Percentiles rank a stretch among this genome's conserved stretches.
These are phyloP conservation scores for Cancer borealis DNA, from an alignment of 2,888 invertebrate species.

Conservation along the genomic window DNA sequence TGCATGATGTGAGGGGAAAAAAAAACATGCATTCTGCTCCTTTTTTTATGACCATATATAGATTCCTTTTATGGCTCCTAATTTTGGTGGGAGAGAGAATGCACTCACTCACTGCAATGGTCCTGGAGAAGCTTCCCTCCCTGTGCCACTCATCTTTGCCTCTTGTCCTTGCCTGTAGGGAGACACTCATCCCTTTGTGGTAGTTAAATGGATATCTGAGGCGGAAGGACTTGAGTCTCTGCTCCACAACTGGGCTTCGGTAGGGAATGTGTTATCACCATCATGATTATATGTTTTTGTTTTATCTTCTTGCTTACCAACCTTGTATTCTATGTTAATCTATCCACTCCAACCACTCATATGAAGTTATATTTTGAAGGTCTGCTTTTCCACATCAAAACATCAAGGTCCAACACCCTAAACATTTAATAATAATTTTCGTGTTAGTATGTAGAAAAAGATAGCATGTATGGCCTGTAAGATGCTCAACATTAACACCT, in stretches of 20 bases:
- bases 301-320: not conserved
- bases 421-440: not conserved
- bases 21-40: not conserved
- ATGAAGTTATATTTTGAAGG: not conserved
- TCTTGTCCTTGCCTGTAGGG: constrained; percentile 41
- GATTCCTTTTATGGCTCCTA: not conserved
- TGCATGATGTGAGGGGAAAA: not conserved
- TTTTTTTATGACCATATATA: not conserved
- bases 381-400: not conserved
- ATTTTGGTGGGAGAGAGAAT: not conserved
- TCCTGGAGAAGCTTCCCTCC: not conserved
- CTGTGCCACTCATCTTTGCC: not conserved
- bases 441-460: too few species aligned
- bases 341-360: not conserved
- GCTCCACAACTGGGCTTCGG: not conserved
- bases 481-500: too few species aligned
- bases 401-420: not conserved
- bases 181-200: constrained; percentile 41
- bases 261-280: not conserved
- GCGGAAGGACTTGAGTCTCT: not conserved
- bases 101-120: not conserved
- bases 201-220: constrained; percentile 43
- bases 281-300: not conserved
- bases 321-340: not conserved
- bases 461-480: too few species aligned